These are phyloP conservation scores for Eristalis tenax DNA, from an alignment of 2,888 invertebrate genomes.

Conservation along the genomic window DNA sequence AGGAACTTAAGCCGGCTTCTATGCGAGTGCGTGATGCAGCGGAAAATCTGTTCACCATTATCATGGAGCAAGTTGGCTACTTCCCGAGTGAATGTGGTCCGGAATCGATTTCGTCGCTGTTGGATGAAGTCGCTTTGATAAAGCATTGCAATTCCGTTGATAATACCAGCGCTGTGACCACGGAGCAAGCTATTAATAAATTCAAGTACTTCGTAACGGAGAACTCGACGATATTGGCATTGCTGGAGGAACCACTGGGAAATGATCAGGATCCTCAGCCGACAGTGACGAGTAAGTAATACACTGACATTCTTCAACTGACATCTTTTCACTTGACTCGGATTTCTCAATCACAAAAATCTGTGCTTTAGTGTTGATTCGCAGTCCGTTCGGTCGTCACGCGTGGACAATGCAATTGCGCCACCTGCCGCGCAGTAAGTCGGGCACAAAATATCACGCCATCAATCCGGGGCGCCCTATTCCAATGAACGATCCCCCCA, in stretches of 20 bases:
- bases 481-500: conserved; percentile 86
- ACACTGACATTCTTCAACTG: neutral
- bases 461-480: conserved; percentile 87
- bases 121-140: conserved; percentile 93
- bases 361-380: conserved; percentile 87
- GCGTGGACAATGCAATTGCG: conserved; percentile 96
- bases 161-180: conserved; percentile 74
- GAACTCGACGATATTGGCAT: conserved; percentile 92
- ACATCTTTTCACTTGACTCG: neutral
- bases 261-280: conserved; percentile 96
- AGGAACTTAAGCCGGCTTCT: conserved; percentile 97
- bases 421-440: conserved; percentile 92
- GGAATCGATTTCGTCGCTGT: conserved; percentile 91
- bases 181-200: conserved; percentile 85
- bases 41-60: conserved; percentile 94
- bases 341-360: neutral
- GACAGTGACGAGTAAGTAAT: conserved; percentile 86
- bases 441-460: conserved; percentile 84
- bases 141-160: conserved; percentile 87
- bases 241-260: conserved; percentile 96
- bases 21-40: conserved; percentile 99
- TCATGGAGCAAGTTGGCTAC: conserved; percentile 94
- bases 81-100: conserved; percentile 92
- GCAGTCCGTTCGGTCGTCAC: conserved; percentile 96
- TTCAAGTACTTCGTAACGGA: conserved; percentile 96